phyloP scores from a whole-genome alignment of 1,140 invertebrate species.

The Drosophila equinoxialis region DNA sequence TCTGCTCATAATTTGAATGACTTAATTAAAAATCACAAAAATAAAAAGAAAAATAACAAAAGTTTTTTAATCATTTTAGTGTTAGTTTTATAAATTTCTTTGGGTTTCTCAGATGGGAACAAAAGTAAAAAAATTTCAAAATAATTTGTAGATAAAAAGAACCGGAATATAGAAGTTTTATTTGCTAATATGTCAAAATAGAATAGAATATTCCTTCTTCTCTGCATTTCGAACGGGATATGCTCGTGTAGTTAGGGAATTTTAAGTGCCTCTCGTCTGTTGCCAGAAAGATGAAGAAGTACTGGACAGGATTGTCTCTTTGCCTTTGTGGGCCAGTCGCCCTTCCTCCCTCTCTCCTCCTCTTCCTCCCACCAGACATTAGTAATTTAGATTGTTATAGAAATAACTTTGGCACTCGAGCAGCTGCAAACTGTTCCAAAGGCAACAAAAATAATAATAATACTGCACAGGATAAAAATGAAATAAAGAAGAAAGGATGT shows the following conservation, averaged over 20 bases:
- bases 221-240: not conserved
- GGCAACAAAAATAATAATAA: conserved; percentile 45
- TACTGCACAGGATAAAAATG: conserved; percentile 30
- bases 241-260: not conserved
- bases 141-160: too few relatives aligned
- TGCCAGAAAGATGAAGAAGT: conserved; percentile 37
- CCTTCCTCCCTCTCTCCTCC: too few relatives aligned
- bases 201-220: too few relatives aligned
- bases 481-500: conserved; percentile 6
- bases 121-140: too few relatives aligned
- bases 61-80: too few relatives aligned
- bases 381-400: conserved; percentile 66
- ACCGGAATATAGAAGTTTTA: too few relatives aligned
- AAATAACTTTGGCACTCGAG: conserved; percentile 45
- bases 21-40: too few relatives aligned
- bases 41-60: too few relatives aligned
- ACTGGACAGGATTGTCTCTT: conserved; percentile 25
- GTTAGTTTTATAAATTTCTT: too few relatives aligned
- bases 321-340: conserved; percentile 16
- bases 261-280: conserved; percentile 68
- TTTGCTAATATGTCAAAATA: too few relatives aligned
- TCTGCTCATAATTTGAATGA: too few relatives aligned
- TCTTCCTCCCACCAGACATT: conserved; percentile 28
- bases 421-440: conserved; percentile 47
- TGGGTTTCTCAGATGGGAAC: too few relatives aligned